phyloP scores from a whole-genome alignment of 2,113 vertebrate species.

The Macroglossus sobrinus region DNA sequence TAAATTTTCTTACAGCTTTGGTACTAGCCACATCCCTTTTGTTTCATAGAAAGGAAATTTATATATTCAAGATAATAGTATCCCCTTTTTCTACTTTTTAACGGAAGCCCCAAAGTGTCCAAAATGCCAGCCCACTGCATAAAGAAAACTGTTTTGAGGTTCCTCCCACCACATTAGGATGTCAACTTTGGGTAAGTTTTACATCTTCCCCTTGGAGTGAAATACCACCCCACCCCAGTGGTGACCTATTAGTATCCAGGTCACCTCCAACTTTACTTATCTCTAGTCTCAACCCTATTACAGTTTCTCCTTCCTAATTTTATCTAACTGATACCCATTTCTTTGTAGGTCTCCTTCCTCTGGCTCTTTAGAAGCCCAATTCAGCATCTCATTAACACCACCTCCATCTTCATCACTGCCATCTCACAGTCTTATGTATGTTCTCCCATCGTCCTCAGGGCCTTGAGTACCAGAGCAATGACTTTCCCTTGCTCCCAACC shows the following conservation, averaged over 20 bases:
- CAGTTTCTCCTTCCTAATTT: neutral
- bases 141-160: neutral
- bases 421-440: neutral
- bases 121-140: neutral
- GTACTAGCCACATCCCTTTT: neutral
- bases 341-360: neutral
- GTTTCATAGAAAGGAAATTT: neutral
- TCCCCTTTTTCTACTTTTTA: neutral
- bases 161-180: neutral
- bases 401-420: neutral
- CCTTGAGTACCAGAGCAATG: neutral
- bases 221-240: rapidly evolving
- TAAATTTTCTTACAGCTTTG: neutral
- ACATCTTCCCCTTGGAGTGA: neutral
- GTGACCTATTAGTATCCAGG: neutral
- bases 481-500: neutral
- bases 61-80: neutral
- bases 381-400: neutral
- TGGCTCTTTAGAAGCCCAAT: neutral
- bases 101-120: neutral
- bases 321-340: neutral
- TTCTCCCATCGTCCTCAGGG: neutral
- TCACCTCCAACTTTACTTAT: neutral
- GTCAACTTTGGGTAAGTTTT: neutral
- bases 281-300: neutral